Conservation (phyloP, 2,888 invertebrate genomes). For the Mesorhabditis spiculigera region DNA sequence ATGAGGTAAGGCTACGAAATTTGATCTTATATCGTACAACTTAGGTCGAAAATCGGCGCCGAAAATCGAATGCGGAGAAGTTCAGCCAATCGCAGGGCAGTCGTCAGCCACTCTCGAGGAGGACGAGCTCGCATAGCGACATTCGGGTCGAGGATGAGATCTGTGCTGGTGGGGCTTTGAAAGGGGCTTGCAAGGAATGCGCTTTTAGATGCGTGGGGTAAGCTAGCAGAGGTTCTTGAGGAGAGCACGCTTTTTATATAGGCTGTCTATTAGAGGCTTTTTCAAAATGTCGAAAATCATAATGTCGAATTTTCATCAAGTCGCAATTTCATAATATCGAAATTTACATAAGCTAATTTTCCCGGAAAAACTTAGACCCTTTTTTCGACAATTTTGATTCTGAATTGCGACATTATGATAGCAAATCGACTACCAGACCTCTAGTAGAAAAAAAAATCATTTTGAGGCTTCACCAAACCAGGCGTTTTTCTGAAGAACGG, state of each 20-base stretch:
- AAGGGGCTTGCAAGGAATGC: not conserved
- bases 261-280: no score
- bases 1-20: constrained; percentile 37
- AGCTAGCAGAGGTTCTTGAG: no score
- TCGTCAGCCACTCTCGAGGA: not conserved
- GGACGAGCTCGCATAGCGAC: constrained; percentile 6
- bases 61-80: not conserved
- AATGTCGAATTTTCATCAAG: no score
- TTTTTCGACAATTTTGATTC: not conserved
- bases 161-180: not conserved
- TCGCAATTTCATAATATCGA: no score
- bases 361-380: not conserved
- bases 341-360: no score
- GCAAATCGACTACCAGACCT: not conserved
- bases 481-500: no score
- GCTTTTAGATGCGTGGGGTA: no score
- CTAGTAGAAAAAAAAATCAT: not conserved
- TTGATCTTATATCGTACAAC: not conserved
- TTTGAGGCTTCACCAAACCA: no score
- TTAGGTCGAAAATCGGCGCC: constrained; percentile 2
- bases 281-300: no score
- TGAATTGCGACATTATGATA: not conserved
- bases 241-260: no score
- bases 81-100: not conserved
- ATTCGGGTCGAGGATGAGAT: not conserved